Base-by-base conservation (phyloP, 2,888 invertebrate genomes). In the Drosophila pegasa region DNA sequence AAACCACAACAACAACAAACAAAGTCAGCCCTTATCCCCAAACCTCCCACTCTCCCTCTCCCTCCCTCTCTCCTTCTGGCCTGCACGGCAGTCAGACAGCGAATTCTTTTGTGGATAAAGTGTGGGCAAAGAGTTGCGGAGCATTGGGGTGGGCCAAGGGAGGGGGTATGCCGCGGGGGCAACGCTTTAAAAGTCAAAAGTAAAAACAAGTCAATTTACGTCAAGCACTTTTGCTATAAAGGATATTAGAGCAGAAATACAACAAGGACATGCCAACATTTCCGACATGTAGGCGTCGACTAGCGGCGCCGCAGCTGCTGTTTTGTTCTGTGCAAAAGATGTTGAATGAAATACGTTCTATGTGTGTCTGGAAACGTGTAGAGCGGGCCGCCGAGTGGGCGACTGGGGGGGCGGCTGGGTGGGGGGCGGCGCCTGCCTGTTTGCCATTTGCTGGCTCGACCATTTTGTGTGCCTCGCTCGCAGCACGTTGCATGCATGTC, bases 211-310 rank as follows among this genome's bases (percentile, higher is more conserved):
- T 88, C 86, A 87, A 87, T 87, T 87, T 87, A 87, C 86, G 86
- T 87, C 86, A 88, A 87, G 87, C 86, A 88, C 85, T 85, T 87
- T 87, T 87, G 85, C 88, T 85, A 88, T 87, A 88, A 87, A 88
- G 88, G 86, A 87, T 87, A 87, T 88, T 87, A 88, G 88, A 84
- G 88, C 78, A 80, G 87, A 88, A 86, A 86, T 86, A 86, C 85
- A 86, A 88, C 85, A 88, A 86, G 87, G 85, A 86, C 85, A 86
- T 86, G 85, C 85, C 85, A 86, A 88, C 85, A 88, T 86, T 86
- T 86, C 85, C 85, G 85, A 86, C 85, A 88, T 86, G 89, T 86
- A 86, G 85, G 89, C 85, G 85, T 86, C 85, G 85, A 84, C 89
- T 87, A 77, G 37, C 73, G 87, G 84, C 84, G 83, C 87, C 87